These are phyloP conservation scores for Trialeurodes vaporariorum DNA, from an alignment of 1,140 invertebrate species.

Conservation along the genomic window DNA sequence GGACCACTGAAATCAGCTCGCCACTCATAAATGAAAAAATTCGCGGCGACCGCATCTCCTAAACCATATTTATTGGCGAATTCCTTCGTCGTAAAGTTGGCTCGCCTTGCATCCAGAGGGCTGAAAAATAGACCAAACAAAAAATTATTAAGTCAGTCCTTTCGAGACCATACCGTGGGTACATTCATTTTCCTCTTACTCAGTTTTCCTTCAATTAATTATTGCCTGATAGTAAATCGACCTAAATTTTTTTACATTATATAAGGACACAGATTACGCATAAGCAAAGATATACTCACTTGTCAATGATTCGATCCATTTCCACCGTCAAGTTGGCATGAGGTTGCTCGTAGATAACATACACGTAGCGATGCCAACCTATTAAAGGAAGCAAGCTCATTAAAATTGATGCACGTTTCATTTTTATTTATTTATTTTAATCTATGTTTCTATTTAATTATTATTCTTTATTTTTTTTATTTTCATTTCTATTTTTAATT, in stretches of 20 bases:
- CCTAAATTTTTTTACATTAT: not conserved
- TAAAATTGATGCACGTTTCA: too few species aligned
- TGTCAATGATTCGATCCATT: not conserved
- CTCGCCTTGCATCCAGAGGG: not conserved
- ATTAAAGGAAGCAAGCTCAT: too few species aligned
- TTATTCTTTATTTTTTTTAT: too few species aligned
- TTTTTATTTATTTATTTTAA: too few species aligned
- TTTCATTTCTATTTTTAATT: too few species aligned
- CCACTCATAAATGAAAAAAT: not conserved
- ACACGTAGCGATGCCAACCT: not conserved
- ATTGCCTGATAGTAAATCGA: not conserved
- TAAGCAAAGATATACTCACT: not conserved
- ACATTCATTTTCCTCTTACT: too few species aligned
- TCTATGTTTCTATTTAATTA: too few species aligned
- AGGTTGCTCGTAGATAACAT: not conserved
- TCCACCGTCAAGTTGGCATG: not conserved
- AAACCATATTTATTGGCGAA: not conserved
- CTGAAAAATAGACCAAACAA: not conserved
- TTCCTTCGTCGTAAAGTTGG: not conserved
- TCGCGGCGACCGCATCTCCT: not conserved
- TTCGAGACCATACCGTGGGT: not conserved
- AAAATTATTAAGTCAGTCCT: not conserved
- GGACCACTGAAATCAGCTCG: not conserved
- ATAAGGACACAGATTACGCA: not conserved
- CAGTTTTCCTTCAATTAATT: not conserved